A percentile compares a stretch with the other conserved stretches of the same genome.
These are phyloP conservation scores for Pachliopta kotzebuea DNA, from an alignment of 2,888 invertebrate genomes.

Conservation along the genomic window DNA sequence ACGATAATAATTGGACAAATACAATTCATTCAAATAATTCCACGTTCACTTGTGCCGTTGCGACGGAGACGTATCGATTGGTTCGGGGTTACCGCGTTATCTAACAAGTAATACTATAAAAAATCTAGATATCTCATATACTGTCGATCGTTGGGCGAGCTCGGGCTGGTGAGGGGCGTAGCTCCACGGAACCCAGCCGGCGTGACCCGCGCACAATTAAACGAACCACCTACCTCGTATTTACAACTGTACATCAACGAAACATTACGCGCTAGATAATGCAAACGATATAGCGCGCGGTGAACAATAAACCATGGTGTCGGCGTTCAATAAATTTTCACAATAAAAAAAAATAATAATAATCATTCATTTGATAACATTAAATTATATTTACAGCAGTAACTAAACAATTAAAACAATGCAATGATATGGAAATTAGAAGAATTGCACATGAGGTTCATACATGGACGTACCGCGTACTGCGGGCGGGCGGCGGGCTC, in stretches of 20 bases:
- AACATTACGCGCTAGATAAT: conserved; percentile 61
- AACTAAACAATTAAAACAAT: conserved; percentile 71
- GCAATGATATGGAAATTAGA: conserved; percentile 76
- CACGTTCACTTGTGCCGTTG: conserved; percentile 47
- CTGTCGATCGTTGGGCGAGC: conserved; percentile 20
- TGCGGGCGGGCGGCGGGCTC: conserved; percentile 45
- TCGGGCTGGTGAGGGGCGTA: conserved; percentile 7
- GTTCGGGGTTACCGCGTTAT: conserved; percentile 32
- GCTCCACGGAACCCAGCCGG: conserved; percentile 5
- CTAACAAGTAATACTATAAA: conserved; percentile 32
- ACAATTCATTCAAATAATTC: conserved; percentile 64
- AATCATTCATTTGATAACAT: conserved; percentile 50
- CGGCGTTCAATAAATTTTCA: conserved; percentile 66
- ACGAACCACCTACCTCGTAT: conserved; percentile 63
- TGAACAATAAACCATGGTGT: conserved; percentile 69
- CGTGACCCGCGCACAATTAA: conserved; percentile 46
- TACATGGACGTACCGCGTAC: conserved; percentile 72
- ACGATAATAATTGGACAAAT: conserved; percentile 71
- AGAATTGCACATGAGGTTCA: conserved; percentile 76
- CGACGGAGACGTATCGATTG: conserved; percentile 47
- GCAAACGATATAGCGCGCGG: conserved; percentile 65
- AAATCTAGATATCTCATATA: conserved; percentile 29
- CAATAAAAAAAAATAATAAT: conserved; percentile 48
- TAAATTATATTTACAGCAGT: conserved; percentile 76
- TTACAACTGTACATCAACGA: conserved; percentile 78